Evolutionary conservation across 2,797 vertebrate genomes (phyloP).

Genomic region (Neosilurus hyrtlii): DNA sequence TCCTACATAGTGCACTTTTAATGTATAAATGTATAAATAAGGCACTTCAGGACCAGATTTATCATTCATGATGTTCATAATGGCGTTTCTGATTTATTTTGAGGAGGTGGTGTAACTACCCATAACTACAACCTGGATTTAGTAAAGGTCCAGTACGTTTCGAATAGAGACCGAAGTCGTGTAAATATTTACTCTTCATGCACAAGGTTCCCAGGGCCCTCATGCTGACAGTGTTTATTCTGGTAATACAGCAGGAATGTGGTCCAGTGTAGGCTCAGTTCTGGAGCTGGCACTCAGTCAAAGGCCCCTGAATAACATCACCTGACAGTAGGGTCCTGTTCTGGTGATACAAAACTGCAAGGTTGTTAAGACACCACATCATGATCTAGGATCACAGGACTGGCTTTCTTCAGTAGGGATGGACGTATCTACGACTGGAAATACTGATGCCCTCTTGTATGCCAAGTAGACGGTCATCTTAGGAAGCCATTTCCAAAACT

Average conservation of each 20-base stretch:
- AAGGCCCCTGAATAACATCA: conserved; percentile 48
- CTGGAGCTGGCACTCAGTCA: conserved; percentile 42
- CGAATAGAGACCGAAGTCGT: conserved; percentile 48
- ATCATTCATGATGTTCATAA: background rate
- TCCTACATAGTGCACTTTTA: too few species aligned
- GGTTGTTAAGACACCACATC: conserved; percentile 11
- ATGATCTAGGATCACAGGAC: background rate
- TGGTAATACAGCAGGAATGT: conserved; percentile 57
- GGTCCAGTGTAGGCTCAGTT: conserved; percentile 38
- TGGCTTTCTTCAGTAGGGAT: background rate
- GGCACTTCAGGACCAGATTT: background rate
- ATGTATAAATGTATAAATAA: too few species aligned
- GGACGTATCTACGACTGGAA: background rate
- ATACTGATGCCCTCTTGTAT: background rate
- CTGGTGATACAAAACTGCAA: conserved; percentile 25
- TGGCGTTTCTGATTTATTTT: conserved; percentile 18
- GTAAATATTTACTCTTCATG: conserved; percentile 61
- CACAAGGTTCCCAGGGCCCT: conserved; percentile 54
- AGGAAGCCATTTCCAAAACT: background rate
- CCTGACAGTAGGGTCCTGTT: conserved; percentile 46
- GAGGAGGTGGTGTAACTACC: conserved; percentile 5
- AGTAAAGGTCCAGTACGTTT: conserved; percentile 41
- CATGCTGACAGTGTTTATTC: conserved; percentile 57
- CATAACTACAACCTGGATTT: conserved; percentile 41
- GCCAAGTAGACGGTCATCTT: background rate